Conservation (phyloP, 2,797 vertebrate species). For the Staurois parvus region DNA sequence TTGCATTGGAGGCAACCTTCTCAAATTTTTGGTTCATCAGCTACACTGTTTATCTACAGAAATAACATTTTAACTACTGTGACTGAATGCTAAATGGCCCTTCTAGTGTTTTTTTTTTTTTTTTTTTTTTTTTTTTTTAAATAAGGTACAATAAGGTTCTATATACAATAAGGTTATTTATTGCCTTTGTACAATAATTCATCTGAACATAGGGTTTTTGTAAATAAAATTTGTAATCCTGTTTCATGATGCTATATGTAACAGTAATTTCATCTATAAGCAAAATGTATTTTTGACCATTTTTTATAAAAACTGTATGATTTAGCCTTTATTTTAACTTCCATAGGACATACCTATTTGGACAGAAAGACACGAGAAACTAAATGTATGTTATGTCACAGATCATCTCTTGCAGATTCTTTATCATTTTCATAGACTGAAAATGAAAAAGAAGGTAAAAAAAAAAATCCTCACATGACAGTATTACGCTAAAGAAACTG, state of each 20-base stretch:
- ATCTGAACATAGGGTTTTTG: conserved; percentile 74
- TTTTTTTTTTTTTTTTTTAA: conserved; percentile 64
- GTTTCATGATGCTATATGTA: conserved; percentile 71
- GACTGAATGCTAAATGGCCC: conserved; percentile 33
- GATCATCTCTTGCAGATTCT: conserved; percentile 67
- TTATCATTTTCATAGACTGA: conserved; percentile 65
- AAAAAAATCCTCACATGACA: conserved; percentile 69
- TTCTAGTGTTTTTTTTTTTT: conserved; percentile 60
- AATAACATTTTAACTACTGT: conserved; percentile 49
- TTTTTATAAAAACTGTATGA: conserved; percentile 75
- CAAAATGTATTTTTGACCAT: conserved; percentile 73
- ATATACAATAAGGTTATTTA: conserved; percentile 72
- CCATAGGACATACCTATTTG: conserved; percentile 73
- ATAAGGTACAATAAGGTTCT: conserved; percentile 70
- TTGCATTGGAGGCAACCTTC: conserved; percentile 31
- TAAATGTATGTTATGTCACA: conserved; percentile 67
- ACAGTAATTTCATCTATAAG: conserved; percentile 71
- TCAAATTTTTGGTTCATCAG: conserved; percentile 11
- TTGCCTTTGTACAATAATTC: conserved; percentile 79
- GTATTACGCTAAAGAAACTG: conserved; percentile 81
- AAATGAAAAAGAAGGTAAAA: conserved; percentile 16
- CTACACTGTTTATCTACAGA: conserved; percentile 34
- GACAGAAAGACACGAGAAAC: conserved; percentile 68
- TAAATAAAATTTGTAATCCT: conserved; percentile 77
- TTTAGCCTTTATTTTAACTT: conserved; percentile 74